These are phyloP conservation scores for Amblyraja radiata DNA, from an alignment of 2,797 vertebrate species.

Conservation along the genomic window DNA sequence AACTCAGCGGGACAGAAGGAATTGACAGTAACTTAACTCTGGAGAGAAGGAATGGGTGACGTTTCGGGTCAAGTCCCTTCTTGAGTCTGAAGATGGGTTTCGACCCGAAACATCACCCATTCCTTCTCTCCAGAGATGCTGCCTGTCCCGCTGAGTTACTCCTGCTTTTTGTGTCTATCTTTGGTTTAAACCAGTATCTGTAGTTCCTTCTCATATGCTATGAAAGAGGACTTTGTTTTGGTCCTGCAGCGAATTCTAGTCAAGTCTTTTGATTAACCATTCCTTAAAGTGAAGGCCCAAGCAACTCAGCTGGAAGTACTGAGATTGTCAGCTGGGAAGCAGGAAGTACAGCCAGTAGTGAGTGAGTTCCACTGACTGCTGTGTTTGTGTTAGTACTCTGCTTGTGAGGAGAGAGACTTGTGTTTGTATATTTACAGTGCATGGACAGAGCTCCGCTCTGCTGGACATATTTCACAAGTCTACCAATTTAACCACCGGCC, in stretches of 20 bases:
- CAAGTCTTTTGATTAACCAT: not conserved
- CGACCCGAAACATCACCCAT: too few relatives aligned
- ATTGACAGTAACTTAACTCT: too few relatives aligned
- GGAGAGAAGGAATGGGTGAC: too few relatives aligned
- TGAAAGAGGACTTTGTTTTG: not conserved
- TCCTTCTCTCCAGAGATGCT: too few relatives aligned
- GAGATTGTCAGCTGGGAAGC: not conserved
- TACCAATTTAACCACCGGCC: not conserved
- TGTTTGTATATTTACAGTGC: not conserved
- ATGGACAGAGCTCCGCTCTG: not conserved
- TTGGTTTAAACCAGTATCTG: too few relatives aligned
- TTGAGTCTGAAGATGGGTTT: too few relatives aligned
- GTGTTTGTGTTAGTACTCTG: not conserved
- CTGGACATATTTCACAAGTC: not conserved
- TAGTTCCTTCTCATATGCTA: not conserved
- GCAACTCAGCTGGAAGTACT: not conserved
- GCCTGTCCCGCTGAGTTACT: too few relatives aligned
- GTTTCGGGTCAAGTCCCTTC: too few relatives aligned
- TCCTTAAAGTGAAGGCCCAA: not conserved
- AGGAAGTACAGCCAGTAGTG: not conserved
- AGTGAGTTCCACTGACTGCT: not conserved
- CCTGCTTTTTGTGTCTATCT: too few relatives aligned
- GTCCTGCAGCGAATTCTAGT: not conserved
- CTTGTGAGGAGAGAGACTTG: not conserved
- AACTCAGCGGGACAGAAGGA: too few relatives aligned